Evolutionary conservation across 2,113 vertebrate genomes (phyloP).

Genomic region (Microtus pennsylvanicus): DNA sequence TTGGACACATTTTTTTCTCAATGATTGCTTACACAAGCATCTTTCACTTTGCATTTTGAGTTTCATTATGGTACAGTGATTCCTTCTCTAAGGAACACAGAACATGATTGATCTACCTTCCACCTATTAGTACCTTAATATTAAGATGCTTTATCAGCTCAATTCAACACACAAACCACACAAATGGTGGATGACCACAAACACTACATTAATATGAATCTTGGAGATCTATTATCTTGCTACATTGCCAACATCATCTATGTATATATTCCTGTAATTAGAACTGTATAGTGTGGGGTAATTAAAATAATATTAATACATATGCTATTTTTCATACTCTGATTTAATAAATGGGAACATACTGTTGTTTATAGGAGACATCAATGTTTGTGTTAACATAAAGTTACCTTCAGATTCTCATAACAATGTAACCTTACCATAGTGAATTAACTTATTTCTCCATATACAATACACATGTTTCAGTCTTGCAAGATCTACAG

Average conservation of each 20-base stretch:
- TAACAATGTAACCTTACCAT: background rate
- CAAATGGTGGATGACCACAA: slow-evolving; percentile 61
- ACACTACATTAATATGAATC: slow-evolving; percentile 54
- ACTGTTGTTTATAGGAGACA: background rate
- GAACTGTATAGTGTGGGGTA: slow-evolving; percentile 68
- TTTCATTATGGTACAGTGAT: slow-evolving; percentile 66
- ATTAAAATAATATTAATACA: slow-evolving; percentile 66
- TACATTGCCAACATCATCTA: slow-evolving; percentile 69
- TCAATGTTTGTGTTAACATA: slow-evolving; percentile 29
- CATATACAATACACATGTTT: accelerated
- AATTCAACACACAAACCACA: slow-evolving; percentile 59
- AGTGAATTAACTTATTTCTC: background rate
- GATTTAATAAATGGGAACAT: slow-evolving; percentile 47
- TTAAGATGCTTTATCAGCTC: slow-evolving; percentile 42
- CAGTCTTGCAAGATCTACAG: background rate
- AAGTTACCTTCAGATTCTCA: slow-evolving; percentile 7
- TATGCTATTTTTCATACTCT: slow-evolving; percentile 26
- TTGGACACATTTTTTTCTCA: slow-evolving; percentile 72
- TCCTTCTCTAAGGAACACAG: slow-evolving; percentile 66
- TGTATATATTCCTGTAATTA: slow-evolving; percentile 38
- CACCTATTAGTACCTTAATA: slow-evolving; percentile 55
- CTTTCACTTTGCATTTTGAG: slow-evolving; percentile 57
- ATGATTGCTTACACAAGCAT: slow-evolving; percentile 81
- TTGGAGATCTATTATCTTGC: slow-evolving; percentile 63
- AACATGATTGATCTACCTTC: slow-evolving; percentile 63